Evolutionary conservation across 2,113 vertebrate genomes (phyloP).

Genomic region (Corythornis vintsioides): DNA sequence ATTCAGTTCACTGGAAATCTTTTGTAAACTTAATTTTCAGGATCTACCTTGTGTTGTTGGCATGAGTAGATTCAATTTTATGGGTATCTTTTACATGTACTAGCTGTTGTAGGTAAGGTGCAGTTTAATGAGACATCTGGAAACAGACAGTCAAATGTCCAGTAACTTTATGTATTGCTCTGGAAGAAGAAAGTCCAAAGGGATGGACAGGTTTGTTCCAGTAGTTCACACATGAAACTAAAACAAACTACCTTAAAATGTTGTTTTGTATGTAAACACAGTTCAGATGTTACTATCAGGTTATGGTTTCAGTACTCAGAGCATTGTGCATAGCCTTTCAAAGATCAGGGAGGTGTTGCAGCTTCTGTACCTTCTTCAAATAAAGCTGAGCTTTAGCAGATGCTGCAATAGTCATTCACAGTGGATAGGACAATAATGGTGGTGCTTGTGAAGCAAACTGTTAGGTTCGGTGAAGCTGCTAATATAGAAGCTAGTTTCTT

Average conservation of each 20-base stretch:
- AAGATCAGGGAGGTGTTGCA: not conserved
- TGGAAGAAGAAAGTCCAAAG: not conserved
- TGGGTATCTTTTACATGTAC: fast-evolving
- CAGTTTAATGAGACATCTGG: not conserved
- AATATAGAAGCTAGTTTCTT: not conserved
- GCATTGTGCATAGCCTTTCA: fast-evolving
- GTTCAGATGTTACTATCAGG: no score
- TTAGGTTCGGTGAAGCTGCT: not conserved
- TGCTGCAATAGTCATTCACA: not conserved
- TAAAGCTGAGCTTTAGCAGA: fast-evolving
- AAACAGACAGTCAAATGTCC: not conserved
- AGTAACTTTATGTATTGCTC: not conserved
- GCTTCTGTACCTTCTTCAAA: not conserved
- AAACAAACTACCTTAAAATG: not conserved
- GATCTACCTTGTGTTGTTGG: not conserved
- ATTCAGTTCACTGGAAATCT: not conserved
- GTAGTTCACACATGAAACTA: not conserved
- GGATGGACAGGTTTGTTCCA: not conserved
- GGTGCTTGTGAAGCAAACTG: not conserved
- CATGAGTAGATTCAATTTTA: not conserved
- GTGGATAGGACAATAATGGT: not conserved
- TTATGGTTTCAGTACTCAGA: fast-evolving
- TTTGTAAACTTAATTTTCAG: not conserved
- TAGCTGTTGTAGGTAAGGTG: not conserved
- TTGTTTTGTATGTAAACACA: not conserved